Conservation (phyloP, 2,888 invertebrate genomes). For the Spilarctia lutea region DNA sequence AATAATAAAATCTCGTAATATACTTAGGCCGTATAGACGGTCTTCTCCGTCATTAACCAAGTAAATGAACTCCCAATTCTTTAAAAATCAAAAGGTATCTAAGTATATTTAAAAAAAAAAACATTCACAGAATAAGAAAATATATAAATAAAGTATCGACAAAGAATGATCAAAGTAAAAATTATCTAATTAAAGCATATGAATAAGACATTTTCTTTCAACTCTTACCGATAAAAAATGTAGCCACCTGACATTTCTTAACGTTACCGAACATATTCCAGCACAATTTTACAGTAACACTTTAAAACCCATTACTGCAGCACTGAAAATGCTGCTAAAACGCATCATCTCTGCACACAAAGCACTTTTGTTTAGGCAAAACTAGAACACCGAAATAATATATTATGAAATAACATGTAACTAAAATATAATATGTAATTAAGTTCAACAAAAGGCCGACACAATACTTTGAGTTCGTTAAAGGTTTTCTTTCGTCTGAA, state of each 20-base stretch:
- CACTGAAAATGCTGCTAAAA: slow-evolving; percentile 42
- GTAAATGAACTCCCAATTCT: not conserved
- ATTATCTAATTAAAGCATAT: no score
- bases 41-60: not conserved
- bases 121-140: not conserved
- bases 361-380: slow-evolving; percentile 58
- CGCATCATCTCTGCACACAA: slow-evolving; percentile 61
- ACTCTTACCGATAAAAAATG: slow-evolving; percentile 75
- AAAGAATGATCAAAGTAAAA: no score
- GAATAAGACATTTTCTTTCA: not conserved
- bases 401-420: no score
- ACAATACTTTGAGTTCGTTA: slow-evolving; percentile 70
- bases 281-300: slow-evolving; percentile 35
- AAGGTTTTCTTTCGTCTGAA: slow-evolving; percentile 46
- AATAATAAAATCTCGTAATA: no score
- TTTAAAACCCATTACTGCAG: slow-evolving; percentile 44
- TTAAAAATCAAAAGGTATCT: not conserved
- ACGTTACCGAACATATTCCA: slow-evolving; percentile 64
- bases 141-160: no score
- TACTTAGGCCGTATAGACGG: no score
- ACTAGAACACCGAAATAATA: slow-evolving; percentile 26
- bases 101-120: not conserved
- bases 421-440: no score
- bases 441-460: slow-evolving; percentile 58
- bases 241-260: slow-evolving; percentile 66